phyloP scores from a whole-genome alignment of 2,888 invertebrate genomes.

The Idaea dimidiata region DNA sequence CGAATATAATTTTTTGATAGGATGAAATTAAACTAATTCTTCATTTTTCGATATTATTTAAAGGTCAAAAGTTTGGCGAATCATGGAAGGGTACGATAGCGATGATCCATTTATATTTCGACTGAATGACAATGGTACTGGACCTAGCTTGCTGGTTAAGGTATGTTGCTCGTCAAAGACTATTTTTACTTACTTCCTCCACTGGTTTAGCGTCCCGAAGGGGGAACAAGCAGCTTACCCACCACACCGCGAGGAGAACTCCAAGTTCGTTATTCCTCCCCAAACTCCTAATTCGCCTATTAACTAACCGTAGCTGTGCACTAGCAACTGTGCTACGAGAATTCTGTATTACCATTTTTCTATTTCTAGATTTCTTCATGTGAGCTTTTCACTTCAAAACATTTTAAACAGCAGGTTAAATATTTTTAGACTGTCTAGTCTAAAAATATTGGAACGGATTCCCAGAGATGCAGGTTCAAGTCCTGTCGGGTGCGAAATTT shows the following conservation, averaged over 20 bases:
- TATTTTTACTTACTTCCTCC: too few species aligned
- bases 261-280: too few species aligned
- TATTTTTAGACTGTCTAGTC: background rate
- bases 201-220: too few species aligned
- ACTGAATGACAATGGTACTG: slow-evolving; percentile 87
- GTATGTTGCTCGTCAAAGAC: slow-evolving; percentile 53
- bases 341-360: too few species aligned
- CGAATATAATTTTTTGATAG: background rate
- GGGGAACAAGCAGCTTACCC: too few species aligned
- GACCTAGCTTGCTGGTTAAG: slow-evolving; percentile 87
- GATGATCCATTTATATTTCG: slow-evolving; percentile 88
- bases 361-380: too few species aligned
- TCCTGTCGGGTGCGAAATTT: too few species aligned
- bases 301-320: too few species aligned
- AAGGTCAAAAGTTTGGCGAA: slow-evolving; percentile 38
- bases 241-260: too few species aligned
- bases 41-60: slow-evolving; percentile 9
- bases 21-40: background rate
- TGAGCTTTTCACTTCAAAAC: background rate
- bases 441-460: background rate
- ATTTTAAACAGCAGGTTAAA: background rate
- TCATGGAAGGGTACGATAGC: slow-evolving; percentile 67
- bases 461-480: too few species aligned
- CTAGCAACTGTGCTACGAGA: too few species aligned
- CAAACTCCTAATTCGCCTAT: too few species aligned